Conservation (phyloP, 2,113 vertebrate species). For the Mirounga angustirostris region DNA sequence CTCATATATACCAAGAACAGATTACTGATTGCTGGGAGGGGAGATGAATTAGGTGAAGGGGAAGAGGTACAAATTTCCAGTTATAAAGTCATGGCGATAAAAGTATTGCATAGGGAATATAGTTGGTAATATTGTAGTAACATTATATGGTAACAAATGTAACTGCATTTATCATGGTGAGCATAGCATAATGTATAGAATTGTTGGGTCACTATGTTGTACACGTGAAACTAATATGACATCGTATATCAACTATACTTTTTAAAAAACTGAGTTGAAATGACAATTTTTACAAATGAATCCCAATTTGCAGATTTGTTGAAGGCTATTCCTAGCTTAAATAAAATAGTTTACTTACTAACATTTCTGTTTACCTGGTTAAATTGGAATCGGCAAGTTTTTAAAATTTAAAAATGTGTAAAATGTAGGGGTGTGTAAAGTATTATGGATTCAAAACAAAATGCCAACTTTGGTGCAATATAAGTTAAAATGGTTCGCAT, state of each 20-base stretch:
- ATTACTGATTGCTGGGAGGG: neutral
- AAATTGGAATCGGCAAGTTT: neutral
- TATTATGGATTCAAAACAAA: neutral
- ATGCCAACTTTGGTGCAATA: neutral
- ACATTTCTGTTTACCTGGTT: neutral
- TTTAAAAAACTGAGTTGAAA: neutral
- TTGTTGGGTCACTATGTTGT: neutral
- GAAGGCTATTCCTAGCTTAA: constrained; percentile 23
- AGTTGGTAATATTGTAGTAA: neutral
- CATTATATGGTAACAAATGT: neutral
- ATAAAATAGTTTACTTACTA: neutral
- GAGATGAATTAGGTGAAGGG: neutral
- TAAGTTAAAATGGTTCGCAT: constrained; percentile 40
- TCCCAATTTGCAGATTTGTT: constrained; percentile 15
- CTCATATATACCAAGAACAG: neutral
- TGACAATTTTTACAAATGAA: neutral
- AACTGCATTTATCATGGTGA: neutral
- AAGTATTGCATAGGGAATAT: neutral
- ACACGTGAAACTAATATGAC: neutral
- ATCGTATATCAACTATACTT: neutral
- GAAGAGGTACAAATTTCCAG: neutral
- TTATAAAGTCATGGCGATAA: neutral
- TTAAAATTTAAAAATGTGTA: neutral
- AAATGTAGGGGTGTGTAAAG: neutral
- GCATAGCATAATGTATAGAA: neutral